Conservation (phyloP, 2,888 invertebrate species). For the Chloromyia formosa region DNA sequence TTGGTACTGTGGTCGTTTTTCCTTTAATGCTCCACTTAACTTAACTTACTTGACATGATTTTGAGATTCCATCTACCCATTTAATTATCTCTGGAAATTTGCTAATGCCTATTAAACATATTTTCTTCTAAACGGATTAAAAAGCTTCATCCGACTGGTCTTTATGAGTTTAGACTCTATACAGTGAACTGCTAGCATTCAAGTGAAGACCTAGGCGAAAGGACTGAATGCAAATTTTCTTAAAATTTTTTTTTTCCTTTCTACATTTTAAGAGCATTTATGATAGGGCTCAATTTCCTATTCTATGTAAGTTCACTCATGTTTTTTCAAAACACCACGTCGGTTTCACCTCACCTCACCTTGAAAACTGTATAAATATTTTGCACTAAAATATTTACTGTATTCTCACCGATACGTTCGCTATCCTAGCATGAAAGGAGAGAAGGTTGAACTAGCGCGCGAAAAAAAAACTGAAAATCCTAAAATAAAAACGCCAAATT, state of each 20-base stretch:
- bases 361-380: slow-evolving; percentile 30
- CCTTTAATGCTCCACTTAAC: too few species aligned
- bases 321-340: not conserved
- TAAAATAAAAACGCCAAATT: slow-evolving; percentile 2
- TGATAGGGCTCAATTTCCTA: slow-evolving; percentile 35
- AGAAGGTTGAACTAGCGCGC: not conserved
- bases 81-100: too few species aligned
- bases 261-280: slow-evolving; percentile 20
- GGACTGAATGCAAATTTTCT: too few species aligned
- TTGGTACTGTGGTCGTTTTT: too few species aligned
- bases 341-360: not conserved
- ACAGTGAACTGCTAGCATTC: too few species aligned
- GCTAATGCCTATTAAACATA: too few species aligned
- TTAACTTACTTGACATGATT: too few species aligned
- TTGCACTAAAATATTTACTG: slow-evolving; percentile 34
- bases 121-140: too few species aligned
- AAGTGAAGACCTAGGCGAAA: too few species aligned
- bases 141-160: too few species aligned
- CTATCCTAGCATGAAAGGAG: slow-evolving; percentile 20
- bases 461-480: not conserved
- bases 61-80: too few species aligned
- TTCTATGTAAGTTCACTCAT: slow-evolving; percentile 13
- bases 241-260: not conserved
- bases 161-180: too few species aligned
- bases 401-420: not conserved